Evolutionary conservation across 2,888 invertebrate species (phyloP).

Genomic region (Macaria notata): DNA sequence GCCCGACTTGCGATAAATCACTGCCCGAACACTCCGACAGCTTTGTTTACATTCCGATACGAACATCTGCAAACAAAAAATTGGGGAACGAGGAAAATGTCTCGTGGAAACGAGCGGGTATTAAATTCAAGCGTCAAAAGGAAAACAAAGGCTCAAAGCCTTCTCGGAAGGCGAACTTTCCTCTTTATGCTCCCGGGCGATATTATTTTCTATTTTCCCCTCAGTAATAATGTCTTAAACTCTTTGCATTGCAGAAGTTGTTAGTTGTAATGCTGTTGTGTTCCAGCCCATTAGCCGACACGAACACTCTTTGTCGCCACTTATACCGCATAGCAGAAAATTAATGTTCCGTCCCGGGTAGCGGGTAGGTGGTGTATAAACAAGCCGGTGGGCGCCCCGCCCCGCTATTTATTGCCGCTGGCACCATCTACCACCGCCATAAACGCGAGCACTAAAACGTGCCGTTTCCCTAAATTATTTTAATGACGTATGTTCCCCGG

Average conservation of each 20-base stretch:
- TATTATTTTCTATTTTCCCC: conserved; percentile 24
- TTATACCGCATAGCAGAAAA: conserved; percentile 65
- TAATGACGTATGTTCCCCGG: conserved; percentile 64
- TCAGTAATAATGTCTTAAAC: conserved; percentile 14
- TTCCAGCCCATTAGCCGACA: conserved; percentile 61
- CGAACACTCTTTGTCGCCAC: conserved; percentile 64
- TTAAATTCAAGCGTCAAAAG: conserved; percentile 1
- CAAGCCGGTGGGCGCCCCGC: conserved; percentile 63
- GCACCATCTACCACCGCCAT: conserved; percentile 58
- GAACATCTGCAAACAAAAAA: conserved; percentile 10
- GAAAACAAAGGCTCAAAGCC: not conserved
- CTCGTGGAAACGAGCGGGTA: conserved; percentile 6
- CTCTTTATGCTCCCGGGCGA: not conserved
- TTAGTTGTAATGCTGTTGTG: conserved; percentile 51
- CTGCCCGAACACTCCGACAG: conserved; percentile 24
- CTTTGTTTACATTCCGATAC: conserved; percentile 25
- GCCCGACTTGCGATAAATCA: conserved; percentile 28
- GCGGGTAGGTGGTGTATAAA: conserved; percentile 58
- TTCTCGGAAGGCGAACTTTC: not conserved
- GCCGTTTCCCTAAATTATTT: conserved; percentile 73
- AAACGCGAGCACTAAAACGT: conserved; percentile 70
- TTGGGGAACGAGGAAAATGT: conserved; percentile 10
- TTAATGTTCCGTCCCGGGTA: conserved; percentile 60
- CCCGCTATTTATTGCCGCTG: conserved; percentile 66
- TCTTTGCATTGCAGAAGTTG: conserved; percentile 44